Evolutionary conservation across 2,797 vertebrate species (phyloP), one percentile per base, ranked within the genome.

Genomic region (Chrosomus eos): DNA sequence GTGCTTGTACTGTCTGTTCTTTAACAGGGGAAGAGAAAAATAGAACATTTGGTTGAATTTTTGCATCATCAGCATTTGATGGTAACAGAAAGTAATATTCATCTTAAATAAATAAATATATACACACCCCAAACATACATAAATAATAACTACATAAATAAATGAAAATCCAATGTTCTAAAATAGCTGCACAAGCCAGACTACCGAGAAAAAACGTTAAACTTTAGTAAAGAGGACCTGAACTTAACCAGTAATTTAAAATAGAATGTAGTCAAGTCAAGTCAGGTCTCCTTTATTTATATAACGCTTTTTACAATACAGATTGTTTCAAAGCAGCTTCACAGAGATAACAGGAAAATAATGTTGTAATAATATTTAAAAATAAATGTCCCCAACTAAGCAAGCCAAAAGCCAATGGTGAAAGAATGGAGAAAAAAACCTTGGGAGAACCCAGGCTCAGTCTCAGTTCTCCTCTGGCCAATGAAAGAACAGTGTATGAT

Each of bases 1-100:
- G 53, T 67, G 83, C 85, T 85, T 83, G 67, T 13, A 23, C 14
- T 51, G 36, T 36, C 14, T 64, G 43, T 40, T 77, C 78, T 84
- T 36, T 68, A 81, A 48, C 64, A 67, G 45, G 45, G 68, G 58
- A 81, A 38, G 23, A 23, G 18, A 64, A 68, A 88, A 72, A 70
- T 40, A 70, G 75, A 53, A 76, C 82, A 73, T 70, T 70, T 13
- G n/a, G 33, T 58, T 78, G 38, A 26, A 43, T 43, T 26, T 74
- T 26, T 81, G 38, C 80, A 62, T 60, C 48, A 60, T 45, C 36
- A 81, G 40, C 4, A 48, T 23, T 33, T 73, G 51, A 58, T 16
- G 26, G n/a, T 23, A 58, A 82, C 26, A 31, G 7, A 71, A 62
- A 62, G 13, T 23, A n/a, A 36, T 62, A 33, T 82, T 43, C 28